Percentiles rank a stretch among this genome's conserved stretches.
Evolutionary conservation across 2,888 invertebrate species (phyloP).

Genomic region (Acrobeloides nanus): DNA sequence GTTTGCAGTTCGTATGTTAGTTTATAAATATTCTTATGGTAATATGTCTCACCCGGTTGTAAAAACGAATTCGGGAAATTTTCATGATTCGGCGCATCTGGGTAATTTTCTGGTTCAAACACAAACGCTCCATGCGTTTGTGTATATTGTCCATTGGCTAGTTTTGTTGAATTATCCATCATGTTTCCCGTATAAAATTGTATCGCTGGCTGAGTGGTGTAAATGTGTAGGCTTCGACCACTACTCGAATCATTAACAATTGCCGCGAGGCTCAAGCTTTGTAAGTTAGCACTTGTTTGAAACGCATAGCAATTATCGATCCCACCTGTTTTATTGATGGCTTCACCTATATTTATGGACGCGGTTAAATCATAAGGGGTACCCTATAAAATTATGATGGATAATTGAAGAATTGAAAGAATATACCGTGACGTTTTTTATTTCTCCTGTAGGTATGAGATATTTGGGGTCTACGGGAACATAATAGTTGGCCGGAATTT

Average conservation of each 20-base stretch:
- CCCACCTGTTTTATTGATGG: no score
- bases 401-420: no score
- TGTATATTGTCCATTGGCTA: slow-evolving; percentile 72
- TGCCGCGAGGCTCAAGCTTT: no score
- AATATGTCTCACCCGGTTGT: slow-evolving; percentile 13
- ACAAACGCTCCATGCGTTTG: slow-evolving; percentile 74
- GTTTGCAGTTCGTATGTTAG: no score
- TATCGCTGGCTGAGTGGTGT: slow-evolving; percentile 78
- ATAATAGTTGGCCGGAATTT: slow-evolving; percentile 47
- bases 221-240: slow-evolving; percentile 64
- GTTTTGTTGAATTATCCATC: slow-evolving; percentile 59
- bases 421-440: no score
- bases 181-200: slow-evolving; percentile 79
- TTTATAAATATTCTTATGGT: no score
- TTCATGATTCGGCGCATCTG: slow-evolving; percentile 64
- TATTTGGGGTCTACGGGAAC: slow-evolving; percentile 38
- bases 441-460: slow-evolving; percentile 29
- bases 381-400: no score
- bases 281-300: no score
- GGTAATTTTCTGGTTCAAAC: slow-evolving; percentile 83
- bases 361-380: slow-evolving; percentile 70
- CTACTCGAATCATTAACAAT: no score
- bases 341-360: slow-evolving; percentile 64
- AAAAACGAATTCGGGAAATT: slow-evolving; percentile 8
- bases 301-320: no score